Evolutionary conservation across 2,888 invertebrate species (phyloP).

Genomic region (Ptilodon capucinus): DNA sequence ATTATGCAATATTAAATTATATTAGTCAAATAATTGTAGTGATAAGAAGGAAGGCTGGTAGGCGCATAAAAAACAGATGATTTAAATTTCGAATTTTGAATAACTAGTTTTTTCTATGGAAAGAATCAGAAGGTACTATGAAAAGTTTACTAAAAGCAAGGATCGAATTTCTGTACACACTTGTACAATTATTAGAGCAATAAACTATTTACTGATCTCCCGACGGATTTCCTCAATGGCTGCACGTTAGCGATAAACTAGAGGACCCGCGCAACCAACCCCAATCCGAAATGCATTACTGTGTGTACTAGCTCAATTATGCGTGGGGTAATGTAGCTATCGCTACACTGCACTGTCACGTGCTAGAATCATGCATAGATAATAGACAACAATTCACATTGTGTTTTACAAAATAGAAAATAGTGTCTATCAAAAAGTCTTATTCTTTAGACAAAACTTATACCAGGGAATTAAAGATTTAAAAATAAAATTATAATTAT

Average conservation of each 20-base stretch:
- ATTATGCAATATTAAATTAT: too few relatives aligned
- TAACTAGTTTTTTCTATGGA: too few relatives aligned
- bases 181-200: background rate
- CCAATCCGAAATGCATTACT: constrained; percentile 14
- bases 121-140: too few relatives aligned
- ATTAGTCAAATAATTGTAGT: too few relatives aligned
- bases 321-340: background rate
- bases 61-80: too few relatives aligned
- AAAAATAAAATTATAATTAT: too few relatives aligned
- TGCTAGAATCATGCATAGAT: background rate
- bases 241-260: constrained; percentile 6
- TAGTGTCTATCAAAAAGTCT: too few relatives aligned
- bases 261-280: background rate
- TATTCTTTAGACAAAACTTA: too few relatives aligned
- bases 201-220: constrained; percentile 5
- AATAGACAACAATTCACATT: background rate
- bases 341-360: background rate
- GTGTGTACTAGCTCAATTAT: constrained; percentile 2
- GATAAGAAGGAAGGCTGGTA: too few relatives aligned
- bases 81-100: too few relatives aligned
- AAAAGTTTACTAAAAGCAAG: background rate
- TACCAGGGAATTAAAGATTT: too few relatives aligned
- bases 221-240: constrained; percentile 6
- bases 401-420: background rate
- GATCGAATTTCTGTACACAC: constrained; percentile 9